A percentile compares a stretch with the other conserved stretches of the same genome.
Evolutionary conservation across 2,888 invertebrate genomes (phyloP).

Genomic region (Clostera curtula): DNA sequence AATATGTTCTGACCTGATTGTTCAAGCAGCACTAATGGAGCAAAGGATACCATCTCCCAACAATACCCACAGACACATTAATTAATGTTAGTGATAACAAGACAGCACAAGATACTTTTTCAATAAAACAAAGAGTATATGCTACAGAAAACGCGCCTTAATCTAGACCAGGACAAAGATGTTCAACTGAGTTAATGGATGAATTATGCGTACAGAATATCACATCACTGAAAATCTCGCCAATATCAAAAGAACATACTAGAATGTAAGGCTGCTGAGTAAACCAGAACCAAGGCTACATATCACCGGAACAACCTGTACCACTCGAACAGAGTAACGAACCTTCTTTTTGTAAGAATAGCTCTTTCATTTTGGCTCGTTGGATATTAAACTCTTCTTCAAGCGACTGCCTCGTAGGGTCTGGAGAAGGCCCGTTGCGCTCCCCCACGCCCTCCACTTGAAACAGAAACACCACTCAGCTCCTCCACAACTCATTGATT

Average conservation of each 20-base stretch:
- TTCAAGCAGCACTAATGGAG: too few species aligned
- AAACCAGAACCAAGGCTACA: constrained; percentile 19
- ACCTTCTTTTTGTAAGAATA: constrained; percentile 96
- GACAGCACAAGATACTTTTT: too few species aligned
- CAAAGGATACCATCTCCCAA: too few species aligned
- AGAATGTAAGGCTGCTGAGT: constrained; percentile 17
- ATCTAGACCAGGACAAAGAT: constrained; percentile 8
- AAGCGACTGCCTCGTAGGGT: constrained; percentile 67
- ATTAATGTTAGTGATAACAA: too few species aligned
- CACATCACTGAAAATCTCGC: too few species aligned
- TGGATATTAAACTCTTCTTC: constrained; percentile 92
- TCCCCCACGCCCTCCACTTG: constrained; percentile 50
- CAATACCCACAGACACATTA: too few species aligned
- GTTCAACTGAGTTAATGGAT: too few species aligned
- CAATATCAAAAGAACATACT: too few species aligned
- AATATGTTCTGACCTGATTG: too few species aligned
- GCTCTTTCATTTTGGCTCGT: constrained; percentile 93
- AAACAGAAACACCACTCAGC: constrained; percentile 65
- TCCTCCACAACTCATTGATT: constrained; percentile 36
- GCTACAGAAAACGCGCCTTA: too few species aligned
- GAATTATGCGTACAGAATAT: too few species aligned
- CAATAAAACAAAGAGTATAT: too few species aligned
- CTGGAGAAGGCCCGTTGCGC: constrained; percentile 34
- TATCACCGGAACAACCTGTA: constrained; percentile 21
- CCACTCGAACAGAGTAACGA: constrained; percentile 33